Percentiles rank a stretch among this genome's conserved stretches.
Conservation (phyloP, 2,888 invertebrate species). For the Torymus auratus region DNA sequence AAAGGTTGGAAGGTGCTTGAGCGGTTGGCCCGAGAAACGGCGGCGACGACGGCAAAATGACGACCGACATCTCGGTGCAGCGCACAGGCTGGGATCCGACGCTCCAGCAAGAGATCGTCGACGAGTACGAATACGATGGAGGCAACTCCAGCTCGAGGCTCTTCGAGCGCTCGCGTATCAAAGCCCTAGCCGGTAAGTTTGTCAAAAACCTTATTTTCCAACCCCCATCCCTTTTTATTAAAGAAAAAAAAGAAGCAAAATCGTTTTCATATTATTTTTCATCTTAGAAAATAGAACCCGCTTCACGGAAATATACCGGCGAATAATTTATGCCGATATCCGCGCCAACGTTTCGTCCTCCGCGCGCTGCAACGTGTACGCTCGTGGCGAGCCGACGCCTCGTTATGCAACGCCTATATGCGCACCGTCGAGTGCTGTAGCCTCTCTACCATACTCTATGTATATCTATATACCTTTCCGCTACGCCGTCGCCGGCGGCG, state of each 20-base stretch:
- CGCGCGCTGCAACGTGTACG: not conserved
- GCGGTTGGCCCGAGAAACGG: constrained; percentile 72
- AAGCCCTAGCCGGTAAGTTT: constrained; percentile 94
- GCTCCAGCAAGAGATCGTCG: constrained; percentile 93
- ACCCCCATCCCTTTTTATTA: too few species aligned
- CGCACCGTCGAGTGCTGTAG: not conserved
- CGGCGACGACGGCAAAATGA: constrained; percentile 81
- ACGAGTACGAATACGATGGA: constrained; percentile 99
- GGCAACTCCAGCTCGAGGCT: constrained; percentile 99
- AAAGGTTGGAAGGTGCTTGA: constrained; percentile 68
- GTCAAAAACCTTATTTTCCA: too few species aligned
- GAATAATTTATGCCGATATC: too few species aligned
- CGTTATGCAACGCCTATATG: constrained; percentile 43
- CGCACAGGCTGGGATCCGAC: constrained; percentile 93
- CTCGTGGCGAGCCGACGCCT: constrained; percentile 42
- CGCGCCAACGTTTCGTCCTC: not conserved
- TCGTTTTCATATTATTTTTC: constrained; percentile 10
- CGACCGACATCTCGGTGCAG: constrained; percentile 97
- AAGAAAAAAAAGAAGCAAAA: too few species aligned
- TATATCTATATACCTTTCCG: too few species aligned
- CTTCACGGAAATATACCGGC: too few species aligned
- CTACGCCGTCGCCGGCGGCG: too few species aligned
- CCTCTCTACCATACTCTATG: too few species aligned
- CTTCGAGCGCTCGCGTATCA: constrained; percentile 99
- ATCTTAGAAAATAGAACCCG: not conserved